Base-by-base conservation (phyloP, 2,888 invertebrate genomes). In the Orchesella flavescens region DNA sequence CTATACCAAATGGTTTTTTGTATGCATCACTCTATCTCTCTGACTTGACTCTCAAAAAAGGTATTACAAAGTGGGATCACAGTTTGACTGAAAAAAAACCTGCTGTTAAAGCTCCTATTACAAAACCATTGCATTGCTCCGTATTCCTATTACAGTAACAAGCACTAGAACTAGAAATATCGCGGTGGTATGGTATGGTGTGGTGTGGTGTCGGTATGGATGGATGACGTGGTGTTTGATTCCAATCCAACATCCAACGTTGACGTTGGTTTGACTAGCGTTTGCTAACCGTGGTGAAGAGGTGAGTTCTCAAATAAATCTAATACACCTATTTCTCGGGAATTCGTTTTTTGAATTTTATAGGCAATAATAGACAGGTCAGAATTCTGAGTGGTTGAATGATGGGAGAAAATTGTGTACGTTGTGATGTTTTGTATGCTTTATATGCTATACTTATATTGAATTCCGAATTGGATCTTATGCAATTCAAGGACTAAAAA, bases 331-430 rank as follows among this genome's bases (percentile, higher is more conserved):
- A 43, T 34, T 34, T 34, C 34, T 4, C 34, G 34, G 34, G 43
- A 10, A 4, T 43, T 43, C 65, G 17, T 43, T 34, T 12, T 63
- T 44, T 65, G n/a, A 43, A 43, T 61, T 61, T 65, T 44, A 34
- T 17, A 34, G 65, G 65, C 17, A 65, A 65, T 65, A 65, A 65
- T 65, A 65, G 65, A n/a, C 65, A 24, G 24, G 61, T 61, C 34
- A 34, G 34, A 34, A 34, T 34, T 34, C 34, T 61, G 24, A 24
- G 61, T 65, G 43, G 34, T 65, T 44, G 65, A 61, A 3, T 65
- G 65, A 65, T 65, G 43, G 65, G 17, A 53, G 53, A 65, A 17
- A 43, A n/a, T 34, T 34, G 34, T 34, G 34, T 2, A 34, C n/a
- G n/a, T n/a, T n/a, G n/a, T n/a, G n/a, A n/a, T n/a, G n/a, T n/a